Evolutionary conservation across 2,113 vertebrate species (phyloP), one percentile per base, ranked within the genome.

Genomic region (Promerops cafer): DNA sequence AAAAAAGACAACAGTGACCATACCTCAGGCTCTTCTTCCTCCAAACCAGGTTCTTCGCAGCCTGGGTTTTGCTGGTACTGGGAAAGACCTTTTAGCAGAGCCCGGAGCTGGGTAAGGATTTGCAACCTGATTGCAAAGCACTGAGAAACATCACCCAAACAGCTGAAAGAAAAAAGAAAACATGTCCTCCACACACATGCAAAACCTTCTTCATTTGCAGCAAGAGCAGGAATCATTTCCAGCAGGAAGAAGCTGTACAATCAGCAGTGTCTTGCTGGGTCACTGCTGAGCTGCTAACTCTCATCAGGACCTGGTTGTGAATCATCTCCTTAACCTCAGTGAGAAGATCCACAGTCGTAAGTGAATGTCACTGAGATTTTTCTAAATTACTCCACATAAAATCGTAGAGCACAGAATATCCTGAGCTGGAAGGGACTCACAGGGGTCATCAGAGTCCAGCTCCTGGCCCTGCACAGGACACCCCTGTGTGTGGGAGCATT

Each of bases 111-210:
- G 17, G 30, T 18, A 39, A 83, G 56, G 35, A 27, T 78, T 85
- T 92, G n/a, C 59, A 88, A 91, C 37, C 71, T 85, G 45, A 64
- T 3, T 68, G 63, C 72, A 86, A 92, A 94, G 76, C 76, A 26
- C 72, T 57, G 39, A 90, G 68, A 92, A 81, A 92, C 35, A 77
- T 26, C 53, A 68, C 3, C 7, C 52, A 54, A 86, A 77, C 8
- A 53, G 76, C 80, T 96, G 93, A 54, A 90, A 93, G 40, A 80
- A 54, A 94, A 87, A 39, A 66, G 42, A 84, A 71, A 85, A 83
- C 69, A 37, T 2, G 20, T 81, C 30, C 68, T 88, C 42, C 40
- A 92, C 71, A 53, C 59, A 60, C 39, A 24, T 6, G 28, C 37
- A 72, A 50, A 72, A 77, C 13, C 54, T 47, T 63, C 35, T 35